A percentile compares a stretch with the other conserved stretches of the same genome.
These are phyloP conservation scores for Adelosebastes latens DNA, from an alignment of 2,797 vertebrate genomes.

Conservation along the genomic window DNA sequence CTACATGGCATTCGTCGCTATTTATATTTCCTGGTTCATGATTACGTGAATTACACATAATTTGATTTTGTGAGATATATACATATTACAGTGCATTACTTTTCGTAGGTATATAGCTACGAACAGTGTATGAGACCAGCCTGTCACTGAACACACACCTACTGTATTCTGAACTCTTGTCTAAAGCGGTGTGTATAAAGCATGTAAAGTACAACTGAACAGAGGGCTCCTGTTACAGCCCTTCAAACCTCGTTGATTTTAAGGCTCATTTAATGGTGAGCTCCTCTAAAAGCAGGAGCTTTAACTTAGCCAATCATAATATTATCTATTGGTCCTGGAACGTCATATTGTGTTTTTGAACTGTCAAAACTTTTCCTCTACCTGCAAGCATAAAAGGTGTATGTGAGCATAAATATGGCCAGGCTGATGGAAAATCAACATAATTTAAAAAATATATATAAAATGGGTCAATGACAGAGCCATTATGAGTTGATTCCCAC, in stretches of 20 bases:
- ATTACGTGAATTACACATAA: no score
- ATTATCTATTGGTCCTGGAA: constrained; percentile 11
- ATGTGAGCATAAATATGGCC: not conserved
- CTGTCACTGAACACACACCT: not conserved
- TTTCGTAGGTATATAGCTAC: no score
- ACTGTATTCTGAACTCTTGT: not conserved
- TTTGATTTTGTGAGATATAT: no score
- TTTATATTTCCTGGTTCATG: no score
- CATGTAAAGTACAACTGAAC: not conserved
- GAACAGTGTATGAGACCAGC: no score
- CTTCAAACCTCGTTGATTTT: constrained; percentile 15
- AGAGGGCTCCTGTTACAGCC: constrained; percentile 23
- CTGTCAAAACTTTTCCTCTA: not conserved
- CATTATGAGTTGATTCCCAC: not conserved
- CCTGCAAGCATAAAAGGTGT: not conserved
- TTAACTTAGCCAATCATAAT: constrained; percentile 37
- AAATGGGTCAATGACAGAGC: not conserved
- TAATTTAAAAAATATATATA: not conserved
- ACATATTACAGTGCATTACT: no score
- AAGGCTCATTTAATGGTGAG: constrained; percentile 24
- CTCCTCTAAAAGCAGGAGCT: constrained; percentile 28
- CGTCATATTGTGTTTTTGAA: constrained; percentile 5
- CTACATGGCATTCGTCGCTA: no score
- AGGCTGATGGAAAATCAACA: constrained; percentile 14
- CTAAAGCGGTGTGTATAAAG: not conserved